phyloP scores from a whole-genome alignment of 2,113 vertebrate genomes.

The Channa maculata region DNA sequence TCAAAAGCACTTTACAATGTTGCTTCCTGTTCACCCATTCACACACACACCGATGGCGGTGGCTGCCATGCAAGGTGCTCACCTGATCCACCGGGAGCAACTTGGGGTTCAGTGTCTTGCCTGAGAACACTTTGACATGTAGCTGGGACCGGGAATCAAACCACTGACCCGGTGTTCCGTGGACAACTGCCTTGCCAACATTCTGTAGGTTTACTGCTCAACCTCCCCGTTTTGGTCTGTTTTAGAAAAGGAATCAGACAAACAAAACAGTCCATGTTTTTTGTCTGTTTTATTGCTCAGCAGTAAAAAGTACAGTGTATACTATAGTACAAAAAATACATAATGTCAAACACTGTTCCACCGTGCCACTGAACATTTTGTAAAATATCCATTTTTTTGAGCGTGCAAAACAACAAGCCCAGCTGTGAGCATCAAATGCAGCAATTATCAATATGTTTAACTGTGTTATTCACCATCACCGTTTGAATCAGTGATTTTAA shows the following conservation, averaged over 20 bases:
- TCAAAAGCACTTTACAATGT: no score
- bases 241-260: slow-evolving; percentile 9
- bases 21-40: no score
- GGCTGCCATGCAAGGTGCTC: no score
- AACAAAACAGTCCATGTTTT: neutral
- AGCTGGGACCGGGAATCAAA: no score
- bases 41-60: no score
- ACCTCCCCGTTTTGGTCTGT: neutral
- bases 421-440: slow-evolving; percentile 65
- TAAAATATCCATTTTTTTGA: slow-evolving; percentile 76
- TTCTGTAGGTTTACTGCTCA: no score
- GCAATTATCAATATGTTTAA: slow-evolving; percentile 55
- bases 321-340: slow-evolving; percentile 85
- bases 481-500: slow-evolving; percentile 26
- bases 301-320: slow-evolving; percentile 87
- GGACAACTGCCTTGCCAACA: no score
- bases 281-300: slow-evolving; percentile 84
- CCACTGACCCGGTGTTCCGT: no score
- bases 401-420: slow-evolving; percentile 78
- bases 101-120: no score
- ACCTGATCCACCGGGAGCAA: no score
- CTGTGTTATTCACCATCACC: slow-evolving; percentile 30
- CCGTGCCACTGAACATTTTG: slow-evolving; percentile 70
- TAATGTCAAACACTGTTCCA: slow-evolving; percentile 77
- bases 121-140: no score